Conservation (phyloP, 2,113 vertebrate species). For the Sminthopsis crassicaudata region DNA sequence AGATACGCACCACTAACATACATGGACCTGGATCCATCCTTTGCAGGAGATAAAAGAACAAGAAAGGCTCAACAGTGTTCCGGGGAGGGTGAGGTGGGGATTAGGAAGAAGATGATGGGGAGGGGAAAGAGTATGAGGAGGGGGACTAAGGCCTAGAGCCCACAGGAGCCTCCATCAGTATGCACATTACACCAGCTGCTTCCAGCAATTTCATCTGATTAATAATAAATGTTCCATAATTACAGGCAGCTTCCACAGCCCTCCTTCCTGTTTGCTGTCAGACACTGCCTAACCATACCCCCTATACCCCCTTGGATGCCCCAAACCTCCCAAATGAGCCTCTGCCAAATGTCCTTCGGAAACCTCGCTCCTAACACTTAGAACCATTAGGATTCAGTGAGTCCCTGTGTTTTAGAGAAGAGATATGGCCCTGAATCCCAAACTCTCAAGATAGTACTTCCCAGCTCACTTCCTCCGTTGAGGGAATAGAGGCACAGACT, state of each 20-base stretch:
- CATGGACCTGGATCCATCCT: background rate
- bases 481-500: background rate
- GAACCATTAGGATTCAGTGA: background rate
- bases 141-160: background rate
- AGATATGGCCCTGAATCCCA: background rate
- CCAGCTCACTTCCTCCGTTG: background rate
- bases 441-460: background rate
- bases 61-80: background rate
- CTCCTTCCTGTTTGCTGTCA: slow-evolving; percentile 85
- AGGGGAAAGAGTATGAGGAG: background rate
- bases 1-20: slow-evolving; percentile 2
- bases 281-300: slow-evolving; percentile 78
- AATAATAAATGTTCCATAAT: slow-evolving; percentile 91
- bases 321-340: slow-evolving; percentile 25
- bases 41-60: slow-evolving; percentile 14
- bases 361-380: background rate
- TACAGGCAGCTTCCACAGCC: slow-evolving; percentile 84
- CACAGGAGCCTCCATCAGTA: slow-evolving; percentile 78
- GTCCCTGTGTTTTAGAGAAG: background rate
- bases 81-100: background rate
- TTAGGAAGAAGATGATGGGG: background rate
- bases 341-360: background rate
- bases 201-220: slow-evolving; percentile 88
- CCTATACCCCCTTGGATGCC: slow-evolving; percentile 7
- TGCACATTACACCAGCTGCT: slow-evolving; percentile 87